These are phyloP conservation scores for Anastatus disparis DNA, from an alignment of 1,140 invertebrate genomes.

Conservation along the genomic window DNA sequence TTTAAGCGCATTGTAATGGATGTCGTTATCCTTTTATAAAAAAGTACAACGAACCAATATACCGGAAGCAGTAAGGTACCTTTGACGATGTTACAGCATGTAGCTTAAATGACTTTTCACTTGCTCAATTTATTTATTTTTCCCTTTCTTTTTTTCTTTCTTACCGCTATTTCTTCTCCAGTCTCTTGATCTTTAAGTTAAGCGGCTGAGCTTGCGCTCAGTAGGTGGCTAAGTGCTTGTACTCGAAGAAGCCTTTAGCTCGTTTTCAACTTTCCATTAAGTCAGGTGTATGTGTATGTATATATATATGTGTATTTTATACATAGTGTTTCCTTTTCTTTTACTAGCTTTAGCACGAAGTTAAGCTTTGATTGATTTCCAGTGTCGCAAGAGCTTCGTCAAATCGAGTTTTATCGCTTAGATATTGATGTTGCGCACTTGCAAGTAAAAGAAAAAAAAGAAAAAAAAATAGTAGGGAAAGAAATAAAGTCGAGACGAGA, in stretches of 20 bases:
- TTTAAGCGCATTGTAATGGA: not conserved
- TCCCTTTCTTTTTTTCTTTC: slow-evolving; percentile 14
- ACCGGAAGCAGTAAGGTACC: slow-evolving; percentile 3
- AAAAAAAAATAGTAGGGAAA: not conserved
- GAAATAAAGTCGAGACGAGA: not conserved
- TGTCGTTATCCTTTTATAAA: no score
- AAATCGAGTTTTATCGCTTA: slow-evolving; percentile 29
- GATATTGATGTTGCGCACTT: not conserved
- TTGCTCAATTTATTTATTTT: not conserved
- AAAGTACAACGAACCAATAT: not conserved
- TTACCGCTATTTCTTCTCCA: no score
- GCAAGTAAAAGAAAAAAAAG: not conserved
- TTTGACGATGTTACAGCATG: no score
- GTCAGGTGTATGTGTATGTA: slow-evolving; percentile 13
- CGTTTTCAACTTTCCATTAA: slow-evolving; percentile 41
- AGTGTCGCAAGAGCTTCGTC: slow-evolving; percentile 43
- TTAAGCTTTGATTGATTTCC: slow-evolving; percentile 52
- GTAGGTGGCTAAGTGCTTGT: slow-evolving; percentile 58
- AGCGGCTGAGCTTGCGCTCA: slow-evolving; percentile 26
- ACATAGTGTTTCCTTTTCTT: slow-evolving; percentile 22
- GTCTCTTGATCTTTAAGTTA: slow-evolving; percentile 7
- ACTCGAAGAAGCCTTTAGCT: slow-evolving; percentile 54
- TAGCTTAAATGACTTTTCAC: slow-evolving; percentile 9
- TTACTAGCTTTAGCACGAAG: not conserved
- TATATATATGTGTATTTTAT: slow-evolving; percentile 34